Base-by-base conservation (phyloP, 2,888 invertebrate species). In the Leptopilina myrica region DNA sequence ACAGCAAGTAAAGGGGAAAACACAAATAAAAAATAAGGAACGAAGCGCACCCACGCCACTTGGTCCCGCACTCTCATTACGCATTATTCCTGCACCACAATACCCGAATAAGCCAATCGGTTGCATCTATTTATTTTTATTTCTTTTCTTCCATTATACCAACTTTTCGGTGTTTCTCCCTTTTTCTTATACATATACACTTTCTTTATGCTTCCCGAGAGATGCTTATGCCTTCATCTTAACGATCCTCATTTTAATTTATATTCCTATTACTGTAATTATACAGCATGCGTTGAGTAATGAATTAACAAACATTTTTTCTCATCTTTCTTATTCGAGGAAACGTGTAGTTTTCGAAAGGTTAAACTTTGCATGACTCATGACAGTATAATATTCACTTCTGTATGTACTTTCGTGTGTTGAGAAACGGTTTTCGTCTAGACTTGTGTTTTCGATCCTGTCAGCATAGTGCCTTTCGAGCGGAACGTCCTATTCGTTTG, bases 171-270 rank as follows among this genome's bases (percentile, higher is more conserved):
- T 73, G 33, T 9, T 49, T 20, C 69, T 69, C 53, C 53, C 69
- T 69, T 20, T 20, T 20, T 20, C 20, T 20, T 20, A 1, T 20
- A 20, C n/a, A n/a, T 53, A 49, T 26, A 69, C 53, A 4, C 69
- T 69, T 69, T 49, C 69, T 69, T 69, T 26, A 33, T 33, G 33
- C 53, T 43, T 43, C n/a, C n/a, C n/a, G n/a, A n/a, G n/a, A n/a
- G n/a, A n/a, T n/a, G n/a, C n/a, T n/a, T n/a, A n/a, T n/a, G 1
- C 43, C 43, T 43, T 43, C 6, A 6, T 6, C 43, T 53, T 73
- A 73, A 73, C 73, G 73, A 73, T 73, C 33, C 73, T 73, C 73
- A 56, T 73, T 73, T 53, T 26, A 73, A 20, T 73, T 56, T 56
- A 73, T 56, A 73, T 56, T 73, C 56, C 53, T 43, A 56, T 73